Evolutionary conservation across 35 echinoderm and acorn worm genomes (phyloP), one percentile per base, ranked within the genome.

Genomic region (Eucidaris tribuloides): DNA sequence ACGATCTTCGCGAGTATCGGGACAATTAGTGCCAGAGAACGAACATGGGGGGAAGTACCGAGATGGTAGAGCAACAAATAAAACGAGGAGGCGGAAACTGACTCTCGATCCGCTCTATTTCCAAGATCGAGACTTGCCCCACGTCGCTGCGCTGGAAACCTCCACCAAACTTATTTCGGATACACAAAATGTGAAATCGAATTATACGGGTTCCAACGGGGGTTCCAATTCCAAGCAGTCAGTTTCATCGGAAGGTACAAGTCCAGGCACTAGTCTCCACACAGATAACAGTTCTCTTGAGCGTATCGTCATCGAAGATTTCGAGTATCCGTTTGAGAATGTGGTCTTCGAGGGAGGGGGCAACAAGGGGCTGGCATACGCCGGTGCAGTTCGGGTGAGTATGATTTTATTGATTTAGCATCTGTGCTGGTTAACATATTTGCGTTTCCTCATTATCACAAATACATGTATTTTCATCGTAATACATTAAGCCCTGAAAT

Each of bases 321-420:
- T 87, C 79, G 88, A 78, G 43, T 97, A 89, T 48, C 94, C 94
- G 34, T 97, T 97, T 77, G 94, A 97, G 58, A 97, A 97, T 42
- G 48, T 97, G 7, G 90, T 97, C 4, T 97, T 97, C 43, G 94
- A 97, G 83, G 94, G 94, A 42, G 94, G 94, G 1, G 94, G 94
- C 25, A 84, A 82, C 35, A 97, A 97, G 59, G 90, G 90, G 0
- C 52, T 97, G 24, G 89, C 94, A 1, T 97, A 97, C 39, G 85
- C 81, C 18, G 94, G 94, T 1, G 90, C 90, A 44, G 78, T 97
- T 19, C 41, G 82, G 66, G 94, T 97, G 71, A 92, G 94, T 85
- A n/a, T n/a, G n/a, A n/a, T n/a, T n/a, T n/a, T n/a, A n/a, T n/a
- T n/a, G n/a, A n/a, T n/a, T n/a, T n/a, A n/a, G n/a, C n/a, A n/a